Conservation (phyloP, 2,888 invertebrate species). For the Drepana falcataria region DNA sequence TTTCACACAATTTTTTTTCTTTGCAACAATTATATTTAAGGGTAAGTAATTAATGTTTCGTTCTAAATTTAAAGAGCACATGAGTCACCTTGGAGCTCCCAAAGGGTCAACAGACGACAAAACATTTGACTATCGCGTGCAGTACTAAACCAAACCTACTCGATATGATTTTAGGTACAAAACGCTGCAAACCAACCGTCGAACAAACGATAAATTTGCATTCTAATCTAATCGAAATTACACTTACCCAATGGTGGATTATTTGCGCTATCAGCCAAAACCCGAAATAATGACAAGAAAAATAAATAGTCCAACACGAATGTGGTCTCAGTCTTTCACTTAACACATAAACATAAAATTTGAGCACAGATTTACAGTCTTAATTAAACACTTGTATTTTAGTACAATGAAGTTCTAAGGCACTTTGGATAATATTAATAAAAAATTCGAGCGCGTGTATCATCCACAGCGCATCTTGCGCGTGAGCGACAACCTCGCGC, state of each 20-base stretch:
- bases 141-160: conserved; percentile 36
- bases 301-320: conserved; percentile 56
- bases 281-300: conserved; percentile 38
- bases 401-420: conserved; percentile 32
- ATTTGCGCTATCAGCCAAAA: conserved; percentile 66
- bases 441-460: conserved; percentile 43
- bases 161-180: conserved; percentile 27
- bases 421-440: conserved; percentile 41
- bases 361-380: conserved; percentile 62
- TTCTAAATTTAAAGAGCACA: conserved; percentile 10
- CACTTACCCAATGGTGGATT: conserved; percentile 77
- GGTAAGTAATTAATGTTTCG: not conserved
- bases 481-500: conserved; percentile 71
- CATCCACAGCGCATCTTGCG: conserved; percentile 44
- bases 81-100: conserved; percentile 27
- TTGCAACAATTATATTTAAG: not conserved
- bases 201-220: conserved; percentile 65
- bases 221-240: conserved; percentile 74
- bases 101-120: conserved; percentile 39
- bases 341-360: conserved; percentile 48
- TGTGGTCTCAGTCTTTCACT: conserved; percentile 58
- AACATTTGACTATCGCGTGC: conserved; percentile 41
- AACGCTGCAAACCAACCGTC: conserved; percentile 46
- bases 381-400: conserved; percentile 37
- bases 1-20: not conserved